phyloP scores from a whole-genome alignment of 2,888 invertebrate genomes.

The Diaperis boleti region DNA sequence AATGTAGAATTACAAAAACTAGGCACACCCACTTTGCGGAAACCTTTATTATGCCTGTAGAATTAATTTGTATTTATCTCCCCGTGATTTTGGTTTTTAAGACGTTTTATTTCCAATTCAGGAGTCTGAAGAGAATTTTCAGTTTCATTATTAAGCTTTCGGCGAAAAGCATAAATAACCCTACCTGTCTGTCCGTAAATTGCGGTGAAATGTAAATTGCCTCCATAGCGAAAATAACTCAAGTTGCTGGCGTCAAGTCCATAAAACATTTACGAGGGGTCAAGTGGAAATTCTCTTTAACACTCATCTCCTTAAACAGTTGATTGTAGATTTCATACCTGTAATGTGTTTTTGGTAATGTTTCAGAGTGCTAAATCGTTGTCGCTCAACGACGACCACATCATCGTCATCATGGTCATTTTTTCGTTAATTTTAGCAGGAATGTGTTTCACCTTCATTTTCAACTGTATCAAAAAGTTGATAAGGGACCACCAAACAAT shows the following conservation, averaged over 20 bases:
- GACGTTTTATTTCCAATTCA: no score
- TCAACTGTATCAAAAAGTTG: conserved; percentile 88
- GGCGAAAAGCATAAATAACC: neutral
- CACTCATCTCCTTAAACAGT: conserved; percentile 13
- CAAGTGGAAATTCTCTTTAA: conserved; percentile 23
- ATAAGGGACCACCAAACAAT: conserved; percentile 89
- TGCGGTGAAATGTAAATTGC: conserved; percentile 2
- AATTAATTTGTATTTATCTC: no score
- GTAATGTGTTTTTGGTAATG: conserved; percentile 37
- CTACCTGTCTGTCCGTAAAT: neutral
- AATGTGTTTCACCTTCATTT: conserved; percentile 89
- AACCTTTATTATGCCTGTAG: no score
- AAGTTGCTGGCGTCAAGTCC: neutral
- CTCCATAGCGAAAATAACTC: conserved; percentile 3
- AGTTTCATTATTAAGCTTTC: no score
- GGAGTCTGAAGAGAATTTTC: no score
- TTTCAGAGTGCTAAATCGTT: conserved; percentile 60
- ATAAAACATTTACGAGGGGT: conserved; percentile 26
- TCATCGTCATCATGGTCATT: conserved; percentile 88
- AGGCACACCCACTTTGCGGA: no score
- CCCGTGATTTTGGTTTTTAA: neutral
- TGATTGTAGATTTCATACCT: conserved; percentile 2
- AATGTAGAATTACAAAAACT: no score
- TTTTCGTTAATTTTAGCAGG: conserved; percentile 89
- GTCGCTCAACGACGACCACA: conserved; percentile 75